These are phyloP conservation scores for Trididemnum nubilum DNA, from an alignment of 23 tunicate genomes.

Conservation along the genomic window DNA sequence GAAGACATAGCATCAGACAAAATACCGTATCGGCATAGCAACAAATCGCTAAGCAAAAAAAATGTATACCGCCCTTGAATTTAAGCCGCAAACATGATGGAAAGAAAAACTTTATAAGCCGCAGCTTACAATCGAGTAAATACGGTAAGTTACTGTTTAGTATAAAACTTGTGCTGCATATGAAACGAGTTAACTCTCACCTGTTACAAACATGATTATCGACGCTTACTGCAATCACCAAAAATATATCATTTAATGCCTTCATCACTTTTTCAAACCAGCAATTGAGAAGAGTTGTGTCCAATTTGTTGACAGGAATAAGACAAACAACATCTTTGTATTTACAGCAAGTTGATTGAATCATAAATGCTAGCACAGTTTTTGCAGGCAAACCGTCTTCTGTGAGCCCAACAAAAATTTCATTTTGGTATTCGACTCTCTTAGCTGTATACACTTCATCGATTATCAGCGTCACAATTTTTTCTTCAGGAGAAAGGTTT, in stretches of 20 bases:
- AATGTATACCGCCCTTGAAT: too few species aligned
- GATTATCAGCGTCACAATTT: neutral
- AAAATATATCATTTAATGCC: neutral
- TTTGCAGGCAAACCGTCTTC: slow-evolving; percentile 16
- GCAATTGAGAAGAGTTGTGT: neutral
- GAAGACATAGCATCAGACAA: too few species aligned
- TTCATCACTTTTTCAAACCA: slow-evolving; percentile 10
- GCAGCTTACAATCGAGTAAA: too few species aligned
- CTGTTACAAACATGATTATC: slow-evolving; percentile 24
- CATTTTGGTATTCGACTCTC: slow-evolving; percentile 1
- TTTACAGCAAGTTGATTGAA: neutral
- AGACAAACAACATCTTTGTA: slow-evolving; percentile 19
- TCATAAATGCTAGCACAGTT: slow-evolving; percentile 31
- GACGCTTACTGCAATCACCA: neutral
- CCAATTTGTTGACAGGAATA: slow-evolving; percentile 16
- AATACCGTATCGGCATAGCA: too few species aligned
- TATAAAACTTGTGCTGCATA: too few species aligned
- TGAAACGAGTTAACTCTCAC: slow-evolving; percentile 12
- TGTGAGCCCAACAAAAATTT: slow-evolving; percentile 13
- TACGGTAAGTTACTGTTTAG: too few species aligned
- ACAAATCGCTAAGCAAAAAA: too few species aligned
- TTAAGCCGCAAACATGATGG: too few species aligned
- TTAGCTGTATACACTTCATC: slow-evolving; percentile 29
- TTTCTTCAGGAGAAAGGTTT: neutral
- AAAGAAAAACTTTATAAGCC: too few species aligned